Base-by-base conservation (phyloP, 2,113 vertebrate species). In the Cebus imitator region DNA sequence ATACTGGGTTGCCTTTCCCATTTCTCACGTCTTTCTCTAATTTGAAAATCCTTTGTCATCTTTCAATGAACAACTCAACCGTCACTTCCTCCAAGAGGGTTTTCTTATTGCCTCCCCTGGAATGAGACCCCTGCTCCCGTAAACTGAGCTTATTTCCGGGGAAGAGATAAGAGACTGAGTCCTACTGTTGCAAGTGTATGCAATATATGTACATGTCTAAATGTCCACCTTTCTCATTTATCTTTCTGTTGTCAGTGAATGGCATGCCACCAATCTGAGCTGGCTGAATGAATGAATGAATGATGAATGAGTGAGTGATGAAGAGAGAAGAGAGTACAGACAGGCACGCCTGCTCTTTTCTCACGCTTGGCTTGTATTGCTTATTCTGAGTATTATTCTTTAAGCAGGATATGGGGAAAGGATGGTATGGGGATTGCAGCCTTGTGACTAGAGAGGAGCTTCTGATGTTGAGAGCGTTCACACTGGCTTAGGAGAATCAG, bases 241-340 rank as follows among this genome's bases (percentile, higher is more conserved):
- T 50, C 3, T 14, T 23, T 40, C 14, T n/a, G 18, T 73, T 55
- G 27, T 40, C 23, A 0, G 45, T 8, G 25, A 2, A 4, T 0
- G 40, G 25, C 8, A 7, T 30, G 40, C 20, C 35, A 79, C 6
- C 20, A 43, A 14, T 23, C 35, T 43, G 30, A 45, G 10, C 37
- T 40, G 18, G 45, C 27, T 66, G 23, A 12, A 37, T 4, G 48
- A 48, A 48, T 48, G 48, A 48, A 48, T 48, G 18, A 68, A 32
- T 48, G 21, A 32, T 48, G 21, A 58, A 27, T 48, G 30, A 20
- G 12, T 50, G n/a, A 13, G 16, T 17, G 1, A 8, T 12, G 30
- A 30, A 61, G 9, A 52, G 30, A 40, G 43, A 45, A 35, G 4
- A 30, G 6, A 43, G 8, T 6, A 30, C 37, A 30, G 4, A 40